Evolutionary conservation across 2,113 vertebrate species (phyloP).

Genomic region (Pluvianellus socialis): DNA sequence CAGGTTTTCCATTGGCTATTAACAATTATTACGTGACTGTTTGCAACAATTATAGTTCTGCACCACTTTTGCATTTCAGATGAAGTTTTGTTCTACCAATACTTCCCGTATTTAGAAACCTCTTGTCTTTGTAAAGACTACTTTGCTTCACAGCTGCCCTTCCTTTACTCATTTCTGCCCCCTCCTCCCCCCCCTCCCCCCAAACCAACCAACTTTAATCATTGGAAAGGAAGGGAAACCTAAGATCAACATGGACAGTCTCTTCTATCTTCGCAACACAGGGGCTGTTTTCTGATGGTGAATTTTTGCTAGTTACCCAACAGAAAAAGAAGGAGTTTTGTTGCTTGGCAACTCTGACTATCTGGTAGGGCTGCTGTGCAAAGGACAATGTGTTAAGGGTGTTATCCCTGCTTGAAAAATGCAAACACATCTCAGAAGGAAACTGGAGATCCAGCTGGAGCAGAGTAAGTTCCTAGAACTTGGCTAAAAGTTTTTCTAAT

Average conservation of each 20-base stretch:
- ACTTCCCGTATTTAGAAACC: not conserved
- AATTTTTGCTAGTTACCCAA: not conserved
- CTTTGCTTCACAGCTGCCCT: rapidly evolving
- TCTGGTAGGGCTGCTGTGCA: not conserved
- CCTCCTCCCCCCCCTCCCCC: too few species aligned
- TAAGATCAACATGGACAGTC: not conserved
- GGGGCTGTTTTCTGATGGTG: not conserved
- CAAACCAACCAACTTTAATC: not conserved
- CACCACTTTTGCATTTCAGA: not conserved
- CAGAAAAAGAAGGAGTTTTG: not conserved
- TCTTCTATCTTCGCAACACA: not conserved
- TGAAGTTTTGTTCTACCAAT: not conserved
- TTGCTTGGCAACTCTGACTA: not conserved
- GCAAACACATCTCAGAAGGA: not conserved
- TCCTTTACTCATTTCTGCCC: not conserved
- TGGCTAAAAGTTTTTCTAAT: not conserved
- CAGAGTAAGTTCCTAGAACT: not conserved
- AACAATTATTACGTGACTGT: not conserved
- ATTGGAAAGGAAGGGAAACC: not conserved
- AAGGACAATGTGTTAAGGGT: not conserved
- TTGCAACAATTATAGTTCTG: not conserved
- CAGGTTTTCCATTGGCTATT: not conserved
- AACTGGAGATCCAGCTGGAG: not conserved
- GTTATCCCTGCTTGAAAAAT: not conserved
- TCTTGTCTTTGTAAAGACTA: not conserved